Conservation (phyloP, 1,140 invertebrate species). For the Drosophila littoralis region DNA sequence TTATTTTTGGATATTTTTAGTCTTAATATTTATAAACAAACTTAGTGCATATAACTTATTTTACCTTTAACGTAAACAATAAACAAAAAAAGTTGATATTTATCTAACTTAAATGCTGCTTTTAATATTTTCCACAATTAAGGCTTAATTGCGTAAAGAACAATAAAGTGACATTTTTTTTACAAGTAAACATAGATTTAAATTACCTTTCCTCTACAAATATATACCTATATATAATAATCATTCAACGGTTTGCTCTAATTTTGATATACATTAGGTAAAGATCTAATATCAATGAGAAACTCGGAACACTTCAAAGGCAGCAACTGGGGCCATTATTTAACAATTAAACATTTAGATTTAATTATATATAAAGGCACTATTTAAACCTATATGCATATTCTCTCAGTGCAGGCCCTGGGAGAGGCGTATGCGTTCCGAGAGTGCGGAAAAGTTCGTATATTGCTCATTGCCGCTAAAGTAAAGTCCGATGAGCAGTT, state of each 20-base stretch:
- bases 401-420: constrained; percentile 26
- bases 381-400: neutral
- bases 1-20: constrained; percentile 31
- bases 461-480: constrained; percentile 45
- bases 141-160: neutral
- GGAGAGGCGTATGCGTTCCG: constrained; percentile 16
- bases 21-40: constrained; percentile 45
- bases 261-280: constrained; percentile 1
- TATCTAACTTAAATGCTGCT: neutral
- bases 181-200: neutral
- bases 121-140: neutral
- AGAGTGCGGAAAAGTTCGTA: constrained; percentile 49
- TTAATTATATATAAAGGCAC: neutral
- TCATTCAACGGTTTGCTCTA: constrained; percentile 5
- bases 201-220: neutral
- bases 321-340: no score
- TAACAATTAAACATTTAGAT: constrained; percentile 1
- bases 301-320: neutral
- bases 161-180: neutral
- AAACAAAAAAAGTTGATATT: neutral
- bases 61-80: constrained; percentile 13
- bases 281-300: constrained; percentile 5
- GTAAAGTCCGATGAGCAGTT: constrained; percentile 62
- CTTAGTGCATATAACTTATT: constrained; percentile 38
- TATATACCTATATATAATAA: neutral